phyloP scores from a whole-genome alignment of 2,888 invertebrate genomes.

The Hirtodrosophila trivittata region DNA sequence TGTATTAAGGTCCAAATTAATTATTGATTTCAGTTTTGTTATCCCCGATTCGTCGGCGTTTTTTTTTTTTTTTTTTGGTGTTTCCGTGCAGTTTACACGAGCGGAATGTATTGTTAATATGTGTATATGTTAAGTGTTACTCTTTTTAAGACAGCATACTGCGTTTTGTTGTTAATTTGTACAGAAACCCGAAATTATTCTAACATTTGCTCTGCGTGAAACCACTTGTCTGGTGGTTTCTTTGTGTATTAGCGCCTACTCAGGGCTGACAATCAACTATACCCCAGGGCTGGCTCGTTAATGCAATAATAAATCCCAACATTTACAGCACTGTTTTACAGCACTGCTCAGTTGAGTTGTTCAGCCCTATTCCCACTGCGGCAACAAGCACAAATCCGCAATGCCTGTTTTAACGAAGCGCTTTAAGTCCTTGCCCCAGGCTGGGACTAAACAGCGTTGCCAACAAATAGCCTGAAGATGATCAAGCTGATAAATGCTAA shows the following conservation, averaged over 20 bases:
- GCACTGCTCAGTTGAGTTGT: not conserved
- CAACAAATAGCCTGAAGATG: no score
- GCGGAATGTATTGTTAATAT: constrained; percentile 48
- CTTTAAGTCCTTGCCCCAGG: no score
- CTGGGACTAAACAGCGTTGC: no score
- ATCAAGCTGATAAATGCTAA: no score
- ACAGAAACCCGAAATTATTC: constrained; percentile 3
- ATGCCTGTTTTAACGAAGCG: no score
- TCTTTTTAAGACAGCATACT: constrained; percentile 36
- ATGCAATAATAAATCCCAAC: not conserved
- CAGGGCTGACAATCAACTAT: constrained; percentile 33
- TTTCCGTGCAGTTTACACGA: constrained; percentile 8
- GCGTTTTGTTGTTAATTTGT: constrained; percentile 13
- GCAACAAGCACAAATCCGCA: no score
- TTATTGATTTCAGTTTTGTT: constrained; percentile 39
- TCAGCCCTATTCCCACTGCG: not conserved
- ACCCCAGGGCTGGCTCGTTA: constrained; percentile 12
- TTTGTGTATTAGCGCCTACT: constrained; percentile 52
- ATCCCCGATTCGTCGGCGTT: constrained; percentile 1
- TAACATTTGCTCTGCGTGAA: constrained; percentile 9
- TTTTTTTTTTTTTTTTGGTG: not conserved
- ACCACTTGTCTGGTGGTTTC: constrained; percentile 31
- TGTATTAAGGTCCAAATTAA: constrained; percentile 15
- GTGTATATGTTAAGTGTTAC: constrained; percentile 1
- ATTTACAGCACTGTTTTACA: no score